phyloP scores from a whole-genome alignment of 1,140 invertebrate species.

The Bombus huntii region DNA sequence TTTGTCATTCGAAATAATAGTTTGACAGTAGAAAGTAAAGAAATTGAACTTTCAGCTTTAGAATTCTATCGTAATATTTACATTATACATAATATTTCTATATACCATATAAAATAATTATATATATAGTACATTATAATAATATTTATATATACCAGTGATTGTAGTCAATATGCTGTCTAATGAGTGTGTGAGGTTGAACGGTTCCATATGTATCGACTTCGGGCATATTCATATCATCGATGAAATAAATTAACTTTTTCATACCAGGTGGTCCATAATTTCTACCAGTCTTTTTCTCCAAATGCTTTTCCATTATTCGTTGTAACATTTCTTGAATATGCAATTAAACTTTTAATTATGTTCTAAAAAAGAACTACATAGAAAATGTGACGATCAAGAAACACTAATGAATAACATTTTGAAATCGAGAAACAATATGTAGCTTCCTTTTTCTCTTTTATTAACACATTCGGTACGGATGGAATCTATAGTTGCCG shows the following conservation, averaged over 20 bases:
- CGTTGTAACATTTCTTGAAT: conserved; percentile 91
- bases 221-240: conserved; percentile 99
- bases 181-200: conserved; percentile 96
- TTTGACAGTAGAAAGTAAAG: neutral
- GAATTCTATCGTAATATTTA: no score
- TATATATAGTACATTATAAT: neutral
- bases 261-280: conserved; percentile 96
- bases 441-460: no score
- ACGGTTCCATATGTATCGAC: conserved; percentile 97
- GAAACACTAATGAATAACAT: neutral
- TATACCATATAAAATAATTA: no score
- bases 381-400: neutral
- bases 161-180: conserved; percentile 96
- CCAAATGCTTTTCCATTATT: conserved; percentile 95
- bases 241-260: conserved; percentile 96
- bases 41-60: neutral
- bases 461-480: no score
- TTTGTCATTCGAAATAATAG: neutral
- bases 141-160: conserved; percentile 88
- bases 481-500: no score
- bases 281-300: conserved; percentile 97
- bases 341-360: neutral
- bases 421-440: no score
- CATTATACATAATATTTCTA: no score
- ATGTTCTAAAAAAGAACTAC: neutral